phyloP scores from a whole-genome alignment of 2,113 vertebrate species.

The Geococcyx californianus region DNA sequence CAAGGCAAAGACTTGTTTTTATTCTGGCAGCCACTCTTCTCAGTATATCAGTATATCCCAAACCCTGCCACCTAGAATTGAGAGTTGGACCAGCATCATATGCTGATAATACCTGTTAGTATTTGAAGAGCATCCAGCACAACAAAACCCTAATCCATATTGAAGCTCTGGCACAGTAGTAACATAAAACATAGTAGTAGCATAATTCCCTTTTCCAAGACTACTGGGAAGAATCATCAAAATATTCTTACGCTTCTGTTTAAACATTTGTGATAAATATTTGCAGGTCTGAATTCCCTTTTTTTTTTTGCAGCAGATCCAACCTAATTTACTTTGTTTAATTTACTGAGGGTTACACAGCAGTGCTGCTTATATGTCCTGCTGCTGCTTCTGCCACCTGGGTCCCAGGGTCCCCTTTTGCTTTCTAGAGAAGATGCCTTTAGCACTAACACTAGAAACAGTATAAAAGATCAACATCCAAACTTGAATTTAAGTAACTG shows the following conservation, averaged over 20 bases:
- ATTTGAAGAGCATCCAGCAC: neutral
- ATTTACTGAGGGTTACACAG: neutral
- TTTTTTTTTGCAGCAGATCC: neutral
- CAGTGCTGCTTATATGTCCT: neutral
- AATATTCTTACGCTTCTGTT: neutral
- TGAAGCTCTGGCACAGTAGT: neutral
- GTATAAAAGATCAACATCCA: fast-evolving
- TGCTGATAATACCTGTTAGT: fast-evolving
- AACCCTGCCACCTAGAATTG: neutral
- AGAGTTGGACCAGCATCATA: neutral
- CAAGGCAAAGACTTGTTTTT: neutral
- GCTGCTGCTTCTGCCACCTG: neutral
- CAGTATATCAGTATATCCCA: neutral
- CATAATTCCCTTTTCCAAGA: neutral
- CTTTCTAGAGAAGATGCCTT: neutral
- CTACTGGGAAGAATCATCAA: neutral
- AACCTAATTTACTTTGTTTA: neutral
- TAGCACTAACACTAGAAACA: neutral
- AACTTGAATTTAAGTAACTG: neutral
- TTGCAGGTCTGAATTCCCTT: neutral
- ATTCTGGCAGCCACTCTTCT: neutral
- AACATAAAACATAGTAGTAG: too few relatives aligned
- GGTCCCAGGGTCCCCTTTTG: neutral
- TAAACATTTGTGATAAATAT: neutral
- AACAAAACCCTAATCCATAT: neutral